Evolutionary conservation across 2,113 vertebrate genomes (phyloP).

Genomic region (Pteropus alecto): DNA sequence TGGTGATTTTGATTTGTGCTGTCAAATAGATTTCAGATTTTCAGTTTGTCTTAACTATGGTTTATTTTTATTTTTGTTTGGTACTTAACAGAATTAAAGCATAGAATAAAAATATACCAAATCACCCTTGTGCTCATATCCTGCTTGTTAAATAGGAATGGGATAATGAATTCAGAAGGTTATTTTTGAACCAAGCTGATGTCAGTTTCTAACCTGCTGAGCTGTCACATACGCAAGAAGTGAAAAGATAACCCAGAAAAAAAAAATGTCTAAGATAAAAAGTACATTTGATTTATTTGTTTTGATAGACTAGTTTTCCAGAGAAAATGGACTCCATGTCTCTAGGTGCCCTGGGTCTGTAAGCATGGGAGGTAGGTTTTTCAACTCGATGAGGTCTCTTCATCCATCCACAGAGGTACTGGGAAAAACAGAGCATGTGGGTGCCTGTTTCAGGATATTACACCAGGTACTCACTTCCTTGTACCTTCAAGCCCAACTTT

Average conservation of each 20-base stretch:
- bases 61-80: background rate
- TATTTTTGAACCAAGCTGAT: slow-evolving; percentile 39
- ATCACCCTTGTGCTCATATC: background rate
- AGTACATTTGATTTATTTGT: background rate
- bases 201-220: slow-evolving; percentile 41
- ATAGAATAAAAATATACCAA: background rate
- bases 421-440: accelerated
- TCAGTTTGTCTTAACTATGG: background rate
- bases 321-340: background rate
- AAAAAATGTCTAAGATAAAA: background rate
- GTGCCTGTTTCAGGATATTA: slow-evolving; percentile 31
- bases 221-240: background rate
- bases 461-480: background rate
- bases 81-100: background rate
- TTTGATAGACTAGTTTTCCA: background rate
- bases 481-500: background rate
- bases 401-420: background rate
- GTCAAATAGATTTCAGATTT: background rate
- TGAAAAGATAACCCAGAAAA: slow-evolving; percentile 30
- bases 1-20: background rate
- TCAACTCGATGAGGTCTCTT: background rate
- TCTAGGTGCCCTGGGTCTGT: background rate
- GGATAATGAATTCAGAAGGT: background rate
- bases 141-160: background rate
- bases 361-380: background rate